Evolutionary conservation across 1,140 invertebrate genomes (phyloP).

Genomic region (Laupala kohalensis): DNA sequence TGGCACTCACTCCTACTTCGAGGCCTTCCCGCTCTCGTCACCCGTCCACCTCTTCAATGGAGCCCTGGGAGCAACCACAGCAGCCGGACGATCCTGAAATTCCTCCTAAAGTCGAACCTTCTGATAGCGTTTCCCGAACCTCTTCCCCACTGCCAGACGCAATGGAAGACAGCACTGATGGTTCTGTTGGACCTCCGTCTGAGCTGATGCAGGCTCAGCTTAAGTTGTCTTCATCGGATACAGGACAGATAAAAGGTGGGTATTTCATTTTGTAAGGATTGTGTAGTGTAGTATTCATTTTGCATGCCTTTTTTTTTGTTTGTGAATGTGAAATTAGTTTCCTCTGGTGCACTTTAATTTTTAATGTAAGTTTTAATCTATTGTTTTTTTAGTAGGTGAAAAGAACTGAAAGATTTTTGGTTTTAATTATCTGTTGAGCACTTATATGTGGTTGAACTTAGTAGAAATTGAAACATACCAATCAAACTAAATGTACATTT

Average conservation of each 20-base stretch:
- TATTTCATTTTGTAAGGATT: not conserved
- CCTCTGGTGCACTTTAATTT: not conserved
- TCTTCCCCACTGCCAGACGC: slow-evolving; percentile 7
- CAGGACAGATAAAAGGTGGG: slow-evolving; percentile 10
- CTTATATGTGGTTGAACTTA: no score
- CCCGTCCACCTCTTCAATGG: slow-evolving; percentile 6
- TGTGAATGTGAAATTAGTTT: not conserved
- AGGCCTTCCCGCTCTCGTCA: slow-evolving; percentile 1
- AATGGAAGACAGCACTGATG: slow-evolving; percentile 10
- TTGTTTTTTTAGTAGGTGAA: no score
- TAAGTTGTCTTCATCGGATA: slow-evolving; percentile 5
- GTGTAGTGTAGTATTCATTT: not conserved
- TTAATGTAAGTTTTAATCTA: not conserved
- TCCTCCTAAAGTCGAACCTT: slow-evolving; percentile 5
- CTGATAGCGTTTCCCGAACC: slow-evolving; percentile 4
- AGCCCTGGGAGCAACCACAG: slow-evolving; percentile 10
- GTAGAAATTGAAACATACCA: no score
- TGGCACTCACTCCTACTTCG: slow-evolving; percentile 12
- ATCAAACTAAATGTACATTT: no score
- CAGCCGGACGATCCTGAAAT: slow-evolving; percentile 7
- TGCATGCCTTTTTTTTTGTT: not conserved
- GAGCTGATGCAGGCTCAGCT: slow-evolving; percentile 1
- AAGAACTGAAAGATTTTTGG: no score
- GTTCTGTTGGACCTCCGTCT: slow-evolving; percentile 2
- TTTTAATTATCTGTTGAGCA: no score